phyloP scores from a whole-genome alignment of 2,113 vertebrate species.

The Plotosus lineatus region DNA sequence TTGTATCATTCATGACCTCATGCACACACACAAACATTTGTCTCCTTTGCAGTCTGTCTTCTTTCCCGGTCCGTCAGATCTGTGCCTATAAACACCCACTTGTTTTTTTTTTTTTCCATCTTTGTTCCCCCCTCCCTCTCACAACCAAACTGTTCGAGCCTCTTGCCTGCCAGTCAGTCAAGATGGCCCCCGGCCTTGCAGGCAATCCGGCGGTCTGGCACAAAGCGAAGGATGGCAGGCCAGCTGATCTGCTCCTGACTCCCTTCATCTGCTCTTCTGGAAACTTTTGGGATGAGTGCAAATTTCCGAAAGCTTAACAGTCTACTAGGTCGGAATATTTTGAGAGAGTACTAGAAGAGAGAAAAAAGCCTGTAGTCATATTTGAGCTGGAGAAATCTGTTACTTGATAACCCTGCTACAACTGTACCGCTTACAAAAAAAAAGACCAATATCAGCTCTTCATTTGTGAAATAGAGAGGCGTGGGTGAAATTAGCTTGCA shows the following conservation, averaged over 20 bases:
- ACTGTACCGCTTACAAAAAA: not conserved
- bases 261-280: constrained; percentile 77
- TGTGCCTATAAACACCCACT: constrained; percentile 65
- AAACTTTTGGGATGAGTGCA: constrained; percentile 65
- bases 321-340: constrained; percentile 54
- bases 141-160: constrained; percentile 69
- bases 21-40: constrained; percentile 48
- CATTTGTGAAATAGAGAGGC: constrained; percentile 21
- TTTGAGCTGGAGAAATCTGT: constrained; percentile 23
- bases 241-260: constrained; percentile 73
- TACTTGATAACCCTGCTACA: constrained; percentile 47
- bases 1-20: constrained; percentile 38
- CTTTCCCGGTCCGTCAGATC: constrained; percentile 55
- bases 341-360: not conserved
- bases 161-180: constrained; percentile 79
- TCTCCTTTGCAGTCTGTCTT: constrained; percentile 48
- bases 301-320: constrained; percentile 55
- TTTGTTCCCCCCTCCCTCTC: constrained; percentile 50
- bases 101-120: constrained; percentile 60
- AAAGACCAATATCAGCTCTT: constrained; percentile 18
- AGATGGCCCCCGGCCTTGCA: constrained; percentile 76
- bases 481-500: not conserved
- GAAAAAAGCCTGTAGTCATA: constrained; percentile 43
- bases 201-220: constrained; percentile 81
- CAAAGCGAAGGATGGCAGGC: constrained; percentile 67